These are phyloP conservation scores for Dromococcyx pavoninus DNA, from an alignment of 2,797 vertebrate species.

Conservation along the genomic window DNA sequence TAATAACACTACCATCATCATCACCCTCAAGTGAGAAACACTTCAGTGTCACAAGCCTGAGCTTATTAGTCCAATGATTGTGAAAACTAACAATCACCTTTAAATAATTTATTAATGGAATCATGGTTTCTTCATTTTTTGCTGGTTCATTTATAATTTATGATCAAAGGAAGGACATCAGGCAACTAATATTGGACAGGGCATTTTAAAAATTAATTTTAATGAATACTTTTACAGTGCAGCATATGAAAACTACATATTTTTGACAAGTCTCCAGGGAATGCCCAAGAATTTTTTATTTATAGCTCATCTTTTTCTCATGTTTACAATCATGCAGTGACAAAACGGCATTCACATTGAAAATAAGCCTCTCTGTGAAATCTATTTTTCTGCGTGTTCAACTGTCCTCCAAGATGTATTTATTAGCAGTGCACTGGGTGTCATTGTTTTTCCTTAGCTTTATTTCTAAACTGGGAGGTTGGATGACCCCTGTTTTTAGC, in stretches of 20 bases:
- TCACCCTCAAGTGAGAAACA: not conserved
- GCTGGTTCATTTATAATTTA: conserved; percentile 64
- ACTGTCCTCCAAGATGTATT: conserved; percentile 8
- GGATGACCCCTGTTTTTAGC: not conserved
- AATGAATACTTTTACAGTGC: conserved; percentile 48
- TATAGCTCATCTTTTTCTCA: conserved; percentile 23
- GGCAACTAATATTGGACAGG: conserved; percentile 52
- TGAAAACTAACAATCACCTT: conserved; percentile 53
- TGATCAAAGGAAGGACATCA: conserved; percentile 58
- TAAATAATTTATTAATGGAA: conserved; percentile 68
- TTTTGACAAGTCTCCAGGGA: conserved; percentile 30
- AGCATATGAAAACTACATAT: not conserved
- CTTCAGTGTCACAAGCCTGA: not conserved
- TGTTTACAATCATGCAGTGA: conserved; percentile 36
- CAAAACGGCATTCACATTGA: conserved; percentile 18
- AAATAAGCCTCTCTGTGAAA: conserved; percentile 36
- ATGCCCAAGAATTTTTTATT: conserved; percentile 33
- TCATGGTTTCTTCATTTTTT: conserved; percentile 18
- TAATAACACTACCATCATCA: not conserved
- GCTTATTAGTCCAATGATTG: conserved; percentile 30
- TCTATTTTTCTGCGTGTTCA: not conserved
- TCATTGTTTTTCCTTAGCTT: conserved; percentile 23
- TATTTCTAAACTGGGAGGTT: conserved; percentile 12
- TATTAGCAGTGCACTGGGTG: not conserved
- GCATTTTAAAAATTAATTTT: conserved; percentile 72